phyloP scores from a whole-genome alignment of 2,888 invertebrate genomes.

The Malacosoma neustria region DNA sequence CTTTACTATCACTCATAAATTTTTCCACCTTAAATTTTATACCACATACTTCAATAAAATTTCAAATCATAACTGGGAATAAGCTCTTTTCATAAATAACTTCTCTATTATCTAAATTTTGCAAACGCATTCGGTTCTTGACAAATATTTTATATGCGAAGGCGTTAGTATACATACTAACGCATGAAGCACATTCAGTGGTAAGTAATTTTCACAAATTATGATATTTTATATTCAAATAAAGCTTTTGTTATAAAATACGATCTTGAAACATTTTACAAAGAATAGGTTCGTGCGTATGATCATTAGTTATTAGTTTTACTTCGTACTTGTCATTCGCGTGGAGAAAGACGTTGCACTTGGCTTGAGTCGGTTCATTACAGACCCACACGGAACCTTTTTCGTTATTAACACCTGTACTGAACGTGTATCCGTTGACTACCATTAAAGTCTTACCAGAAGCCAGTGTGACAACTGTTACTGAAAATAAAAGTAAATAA shows the following conservation, averaged over 20 bases:
- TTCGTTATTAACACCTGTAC: constrained; percentile 31
- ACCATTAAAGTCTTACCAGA: constrained; percentile 44
- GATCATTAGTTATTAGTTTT: constrained; percentile 33
- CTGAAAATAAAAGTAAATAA: constrained; percentile 39
- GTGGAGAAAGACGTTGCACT: constrained; percentile 45
- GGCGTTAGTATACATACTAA: too few species aligned
- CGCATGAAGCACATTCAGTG: too few species aligned
- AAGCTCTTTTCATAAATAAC: too few species aligned
- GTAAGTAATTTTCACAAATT: too few species aligned
- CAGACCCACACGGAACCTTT: constrained; percentile 46
- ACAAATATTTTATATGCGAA: too few species aligned
- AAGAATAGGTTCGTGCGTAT: constrained; percentile 48
- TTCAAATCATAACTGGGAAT: too few species aligned
- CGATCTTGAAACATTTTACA: constrained; percentile 44
- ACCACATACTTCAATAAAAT: too few species aligned
- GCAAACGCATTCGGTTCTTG: too few species aligned
- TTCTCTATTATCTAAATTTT: too few species aligned
- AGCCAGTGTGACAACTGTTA: constrained; percentile 48
- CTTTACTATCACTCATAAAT: too few species aligned
- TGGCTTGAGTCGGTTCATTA: constrained; percentile 35
- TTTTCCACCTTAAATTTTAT: too few species aligned
- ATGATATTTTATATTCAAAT: too few species aligned
- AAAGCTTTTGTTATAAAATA: constrained; percentile 45
- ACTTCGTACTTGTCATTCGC: constrained; percentile 49
- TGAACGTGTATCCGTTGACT: constrained; percentile 53